Base-by-base conservation (phyloP, 2,888 invertebrate species). In the Xylocampa areola region DNA sequence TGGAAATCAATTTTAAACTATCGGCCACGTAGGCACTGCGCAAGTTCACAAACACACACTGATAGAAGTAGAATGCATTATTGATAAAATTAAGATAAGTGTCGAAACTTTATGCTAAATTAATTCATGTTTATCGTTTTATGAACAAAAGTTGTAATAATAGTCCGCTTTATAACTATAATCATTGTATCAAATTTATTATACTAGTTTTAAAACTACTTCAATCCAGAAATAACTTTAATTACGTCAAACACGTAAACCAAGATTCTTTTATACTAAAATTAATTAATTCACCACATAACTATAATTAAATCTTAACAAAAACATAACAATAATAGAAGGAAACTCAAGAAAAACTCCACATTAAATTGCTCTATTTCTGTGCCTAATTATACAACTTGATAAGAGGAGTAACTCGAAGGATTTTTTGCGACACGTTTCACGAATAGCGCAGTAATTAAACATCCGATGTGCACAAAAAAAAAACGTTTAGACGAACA, bases 381-480 rank as follows among this genome's bases (percentile, higher is more conserved):
- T 45, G 40, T 47, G n/a, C 10, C 7, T 65, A 58, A 59, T 59
- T 48, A 53, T 14, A 35, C 17, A 17, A 37, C 11, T 44, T 45
- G 37, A 58, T 39, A 67, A 40, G 19, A 30, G 13, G 40, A 39
- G 2, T 17, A 29, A 50, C 44, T 47, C 13, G 13, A 36, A 64
- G 35, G 40, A 41, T 45, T 52, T 70, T 61, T 70, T 60, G 55
- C 51, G 61, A 54, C 47, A 53, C 41, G 48, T 51, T 51, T 54
- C 35, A 52, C 45, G 43, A 65, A 58, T 32, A 33, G 33, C 29
- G 16, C 55, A 40, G 36, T 68, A 64, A 75, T 74, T 47, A 72
- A 59, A 50, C 55, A 58, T 73, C 60, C 65, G 64, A 51, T 55
- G 55, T 39, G 35, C 51, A 57, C 55, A 75, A 65, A 68, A 58